phyloP scores from a whole-genome alignment of 2,888 invertebrate species.

The Epistrophe eligans region DNA sequence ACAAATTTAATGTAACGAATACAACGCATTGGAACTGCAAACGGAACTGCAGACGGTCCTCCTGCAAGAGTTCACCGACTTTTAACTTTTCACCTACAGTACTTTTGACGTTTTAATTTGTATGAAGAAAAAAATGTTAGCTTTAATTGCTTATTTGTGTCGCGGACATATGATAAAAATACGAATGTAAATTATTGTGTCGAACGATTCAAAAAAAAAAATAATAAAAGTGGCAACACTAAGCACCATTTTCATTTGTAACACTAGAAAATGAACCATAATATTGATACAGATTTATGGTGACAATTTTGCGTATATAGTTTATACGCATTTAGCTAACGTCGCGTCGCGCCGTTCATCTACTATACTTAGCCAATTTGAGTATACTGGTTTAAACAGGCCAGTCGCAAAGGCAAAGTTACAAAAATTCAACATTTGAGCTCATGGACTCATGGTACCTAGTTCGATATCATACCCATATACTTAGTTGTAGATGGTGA shows the following conservation, averaged over 20 bases:
- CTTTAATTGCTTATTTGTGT: no score
- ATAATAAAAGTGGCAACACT: constrained; percentile 7
- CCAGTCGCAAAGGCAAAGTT: background rate
- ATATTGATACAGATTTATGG: constrained; percentile 72
- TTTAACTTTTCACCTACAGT: no score
- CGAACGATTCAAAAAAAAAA: no score
- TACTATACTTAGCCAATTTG: constrained; percentile 26
- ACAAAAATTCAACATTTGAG: constrained; percentile 50
- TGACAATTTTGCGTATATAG: constrained; percentile 61
- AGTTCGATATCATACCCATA: no score
- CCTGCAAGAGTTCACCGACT: no score
- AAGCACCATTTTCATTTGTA: background rate
- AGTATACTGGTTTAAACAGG: constrained; percentile 15
- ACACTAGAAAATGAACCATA: constrained; percentile 54
- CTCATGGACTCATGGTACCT: background rate
- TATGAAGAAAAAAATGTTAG: no score
- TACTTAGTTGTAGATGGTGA: background rate
- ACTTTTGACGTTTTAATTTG: no score
- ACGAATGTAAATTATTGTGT: no score
- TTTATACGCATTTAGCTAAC: constrained; percentile 3
- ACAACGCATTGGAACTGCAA: no score
- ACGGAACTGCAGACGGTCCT: no score
- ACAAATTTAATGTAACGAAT: no score
- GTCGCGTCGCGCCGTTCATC: constrained; percentile 1
- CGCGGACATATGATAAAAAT: no score